Evolutionary conservation across 1,140 invertebrate genomes (phyloP).

Genomic region (Diorhabda sublineata): DNA sequence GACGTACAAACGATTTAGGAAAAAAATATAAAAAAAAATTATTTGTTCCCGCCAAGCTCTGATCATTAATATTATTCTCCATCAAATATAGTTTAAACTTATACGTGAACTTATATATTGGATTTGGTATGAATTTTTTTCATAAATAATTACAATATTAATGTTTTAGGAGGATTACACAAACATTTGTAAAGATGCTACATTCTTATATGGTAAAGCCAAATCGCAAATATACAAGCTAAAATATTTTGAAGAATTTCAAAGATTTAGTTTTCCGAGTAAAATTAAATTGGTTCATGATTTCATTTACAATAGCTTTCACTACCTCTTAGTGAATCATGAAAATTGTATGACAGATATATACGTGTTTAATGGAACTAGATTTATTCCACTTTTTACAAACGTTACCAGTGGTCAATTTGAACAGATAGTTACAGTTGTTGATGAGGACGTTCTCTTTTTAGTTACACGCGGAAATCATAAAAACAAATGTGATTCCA

Average conservation of each 20-base stretch:
- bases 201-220: slow-evolving; percentile 30
- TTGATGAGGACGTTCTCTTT: slow-evolving; percentile 37
- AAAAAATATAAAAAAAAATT: too few relatives aligned
- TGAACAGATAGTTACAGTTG: slow-evolving; percentile 41
- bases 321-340: slow-evolving; percentile 48
- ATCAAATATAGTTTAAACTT: too few relatives aligned
- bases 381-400: slow-evolving; percentile 4
- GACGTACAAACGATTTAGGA: too few relatives aligned
- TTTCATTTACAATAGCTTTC: slow-evolving; percentile 38
- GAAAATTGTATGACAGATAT: slow-evolving; percentile 37
- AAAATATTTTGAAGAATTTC: slow-evolving; percentile 47
- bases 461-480: slow-evolving; percentile 40
- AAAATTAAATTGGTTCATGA: slow-evolving; percentile 42
- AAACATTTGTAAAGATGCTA: slow-evolving; percentile 41
- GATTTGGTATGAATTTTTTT: too few relatives aligned
- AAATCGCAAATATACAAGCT: slow-evolving; percentile 48
- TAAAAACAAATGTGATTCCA: slow-evolving; percentile 29
- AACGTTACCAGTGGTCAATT: slow-evolving; percentile 24
- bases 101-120: too few relatives aligned
- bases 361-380: slow-evolving; percentile 12
- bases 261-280: slow-evolving; percentile 39
- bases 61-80: too few relatives aligned
- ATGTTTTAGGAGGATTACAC: slow-evolving; percentile 39
- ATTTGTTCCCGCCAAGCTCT: too few relatives aligned
- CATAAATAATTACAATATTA: neutral